Conservation (phyloP, 2,113 vertebrate species). For the Podarcis muralis region DNA sequence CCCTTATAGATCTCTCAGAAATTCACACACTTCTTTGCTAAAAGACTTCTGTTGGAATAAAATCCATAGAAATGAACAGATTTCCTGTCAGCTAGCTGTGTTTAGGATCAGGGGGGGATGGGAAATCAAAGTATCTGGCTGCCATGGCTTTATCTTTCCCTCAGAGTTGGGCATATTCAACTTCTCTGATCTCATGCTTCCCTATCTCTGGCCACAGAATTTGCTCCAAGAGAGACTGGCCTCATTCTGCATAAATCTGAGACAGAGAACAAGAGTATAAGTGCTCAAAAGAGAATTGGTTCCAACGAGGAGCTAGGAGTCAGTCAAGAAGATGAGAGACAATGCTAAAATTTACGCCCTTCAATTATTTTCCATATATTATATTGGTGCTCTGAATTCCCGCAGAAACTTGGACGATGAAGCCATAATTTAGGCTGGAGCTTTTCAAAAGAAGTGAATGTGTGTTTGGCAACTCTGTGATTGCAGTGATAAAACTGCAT, state of each 20-base stretch:
- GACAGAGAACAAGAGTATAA: slow-evolving; percentile 55
- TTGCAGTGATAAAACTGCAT: slow-evolving; percentile 57
- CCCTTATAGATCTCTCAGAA: not conserved
- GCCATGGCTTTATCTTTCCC: not conserved
- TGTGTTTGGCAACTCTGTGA: slow-evolving; percentile 64
- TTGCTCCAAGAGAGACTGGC: slow-evolving; percentile 1
- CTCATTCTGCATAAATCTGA: slow-evolving; percentile 47
- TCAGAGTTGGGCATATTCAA: slow-evolving; percentile 13
- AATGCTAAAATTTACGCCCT: slow-evolving; percentile 35
- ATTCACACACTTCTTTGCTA: not conserved
- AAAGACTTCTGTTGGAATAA: not conserved
- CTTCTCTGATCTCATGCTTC: slow-evolving; percentile 36
- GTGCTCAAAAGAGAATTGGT: slow-evolving; percentile 30
- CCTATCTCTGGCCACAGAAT: slow-evolving; percentile 36
- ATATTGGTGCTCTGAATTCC: slow-evolving; percentile 33
- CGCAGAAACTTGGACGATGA: slow-evolving; percentile 45
- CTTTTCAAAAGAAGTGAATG: slow-evolving; percentile 50
- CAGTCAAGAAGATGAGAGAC: slow-evolving; percentile 16
- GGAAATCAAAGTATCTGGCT: not conserved
- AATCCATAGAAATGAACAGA: not conserved
- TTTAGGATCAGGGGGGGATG: not conserved
- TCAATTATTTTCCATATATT: slow-evolving; percentile 34
- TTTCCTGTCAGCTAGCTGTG: not conserved
- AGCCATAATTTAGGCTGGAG: slow-evolving; percentile 46
- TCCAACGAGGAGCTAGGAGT: not conserved